Base-by-base conservation (phyloP, 2,797 vertebrate species). In the Trichosurus vulpecula region DNA sequence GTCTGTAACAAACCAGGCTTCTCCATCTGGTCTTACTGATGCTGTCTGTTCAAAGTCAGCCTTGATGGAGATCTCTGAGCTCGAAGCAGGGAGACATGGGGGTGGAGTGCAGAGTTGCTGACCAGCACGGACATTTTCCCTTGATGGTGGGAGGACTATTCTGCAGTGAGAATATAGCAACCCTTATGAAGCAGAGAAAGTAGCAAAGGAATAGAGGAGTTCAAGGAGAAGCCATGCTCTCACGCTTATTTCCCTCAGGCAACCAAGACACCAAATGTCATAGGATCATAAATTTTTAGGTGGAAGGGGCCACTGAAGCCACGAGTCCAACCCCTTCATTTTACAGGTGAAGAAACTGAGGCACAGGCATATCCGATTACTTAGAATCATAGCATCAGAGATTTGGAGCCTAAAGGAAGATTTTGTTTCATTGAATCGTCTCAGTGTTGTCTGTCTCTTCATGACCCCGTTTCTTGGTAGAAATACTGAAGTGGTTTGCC, bases 31-130 rank as follows among this genome's bases (percentile, higher is more conserved):
- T 91, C 97, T 54, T 35, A 19, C 0, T 10, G 91, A 93, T n/a
- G 16, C 25, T 4, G 51, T 27, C 92, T 58, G n/a, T 92, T 98
- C 94, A 94, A 92, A 97, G 81, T 94, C 95, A 91, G 87, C 51
- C 16, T 93, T 87, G 47, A 30, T 55, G 92, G 41, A 55, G 92
- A 93, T 30, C n/a, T 9, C 19, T 81, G 19, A 41, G 16, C 13
- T n/a, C 61, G 35, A 66, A 61, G 35, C 61, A 66, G 6, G 14
- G n/a, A 66, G 61, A 66, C 0, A 35, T 66, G 93, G 30, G 29
- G 94, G 53, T 22, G 27, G 52, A 30, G 87, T 5, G 47, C 12
- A 94, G 52, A 91, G 91, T 30, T 95, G n/a, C 52, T 52, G 53
- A 57, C 52, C 13, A 52, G 52, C 57, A 1, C 41, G 0, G 4